Base-by-base conservation (phyloP, 2,888 invertebrate genomes). In the Serrognathus titanus region DNA sequence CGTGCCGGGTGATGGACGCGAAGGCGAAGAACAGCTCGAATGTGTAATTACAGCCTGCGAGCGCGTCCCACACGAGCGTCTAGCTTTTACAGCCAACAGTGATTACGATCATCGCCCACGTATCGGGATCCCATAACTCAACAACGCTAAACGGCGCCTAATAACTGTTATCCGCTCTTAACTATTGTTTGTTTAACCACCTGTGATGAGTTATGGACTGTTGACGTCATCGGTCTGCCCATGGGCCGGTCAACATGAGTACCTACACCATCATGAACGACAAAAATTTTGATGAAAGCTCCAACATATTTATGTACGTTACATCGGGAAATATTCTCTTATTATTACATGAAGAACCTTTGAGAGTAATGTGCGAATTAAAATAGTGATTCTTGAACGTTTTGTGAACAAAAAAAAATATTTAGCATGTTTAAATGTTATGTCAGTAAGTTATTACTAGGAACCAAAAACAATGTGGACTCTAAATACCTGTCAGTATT, bases 141-240 rank as follows among this genome's bases (percentile, higher is more conserved):
- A 53, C 59, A 54, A 61, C 61, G 60, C 66, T 68, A 68, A 68
- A 67, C 62, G 68, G 65, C 64, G 65, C 62, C 63, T 70, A 70
- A 70, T 70, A 69, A 70, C 69, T 66, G 69, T 66, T 66, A 69
- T 68, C 69, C 64, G 55, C 57, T 60, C 61, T 61, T 64, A 62
- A 61, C 61, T 62, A 69, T 69, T 69, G 68, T 69, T 69, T 69
- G 67, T 63, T 69, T 67, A 70, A 70, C 64, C 67, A 64, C 66
- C 65, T 67, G 63, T 53, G 58, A 61, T 62, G 65, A 66, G 60
- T 65, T 66, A 65, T 63, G 54, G 54, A 53, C 58, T 58, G 53
- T 54, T 58, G 58, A 58, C 58, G 53, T 53, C 53, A 47, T 45
- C 7, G 48, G 37, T 13, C 51, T 47, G 53, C 58, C 51, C 51